These are phyloP conservation scores for Drosophila pseudoananassae DNA, from an alignment of 1,140 invertebrate genomes.

Conservation along the genomic window DNA sequence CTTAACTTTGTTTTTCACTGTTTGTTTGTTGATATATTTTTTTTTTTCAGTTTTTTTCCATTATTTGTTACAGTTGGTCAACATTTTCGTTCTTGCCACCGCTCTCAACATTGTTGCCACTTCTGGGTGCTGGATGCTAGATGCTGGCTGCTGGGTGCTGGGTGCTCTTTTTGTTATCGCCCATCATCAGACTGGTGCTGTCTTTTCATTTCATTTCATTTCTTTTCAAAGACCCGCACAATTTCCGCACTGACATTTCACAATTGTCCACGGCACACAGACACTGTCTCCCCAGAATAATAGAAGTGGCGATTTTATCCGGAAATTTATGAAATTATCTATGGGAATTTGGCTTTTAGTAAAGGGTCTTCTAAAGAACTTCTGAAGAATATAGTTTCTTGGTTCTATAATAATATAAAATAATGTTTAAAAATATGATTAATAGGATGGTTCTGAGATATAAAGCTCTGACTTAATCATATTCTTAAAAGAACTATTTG, in stretches of 20 bases:
- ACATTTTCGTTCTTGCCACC: slow-evolving; percentile 49
- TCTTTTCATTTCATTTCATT: slow-evolving; percentile 48
- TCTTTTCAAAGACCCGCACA: slow-evolving; percentile 64
- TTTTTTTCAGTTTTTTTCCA: slow-evolving; percentile 22
- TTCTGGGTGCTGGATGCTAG: slow-evolving; percentile 3
- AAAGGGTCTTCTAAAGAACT: neutral
- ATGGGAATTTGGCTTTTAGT: slow-evolving; percentile 10
- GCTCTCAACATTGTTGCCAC: neutral
- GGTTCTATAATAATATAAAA: too few species aligned
- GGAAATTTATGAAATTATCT: slow-evolving; percentile 31
- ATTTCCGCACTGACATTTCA: slow-evolving; percentile 75
- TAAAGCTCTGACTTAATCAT: too few species aligned
- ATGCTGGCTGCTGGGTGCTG: too few species aligned
- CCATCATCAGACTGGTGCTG: slow-evolving; percentile 1
- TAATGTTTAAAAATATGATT: too few species aligned
- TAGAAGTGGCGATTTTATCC: slow-evolving; percentile 39
- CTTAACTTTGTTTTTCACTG: slow-evolving; percentile 53
- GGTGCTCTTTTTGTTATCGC: slow-evolving; percentile 11
- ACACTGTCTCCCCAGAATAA: slow-evolving; percentile 17
- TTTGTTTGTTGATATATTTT: slow-evolving; percentile 28
- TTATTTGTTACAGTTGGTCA: slow-evolving; percentile 54
- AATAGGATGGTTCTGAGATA: too few species aligned
- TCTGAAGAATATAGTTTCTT: too few species aligned
- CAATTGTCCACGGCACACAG: slow-evolving; percentile 55
- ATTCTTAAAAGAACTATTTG: too few species aligned